Evolutionary conservation across 2,888 invertebrate species (phyloP).

Genomic region (Drosophila picticornis): DNA sequence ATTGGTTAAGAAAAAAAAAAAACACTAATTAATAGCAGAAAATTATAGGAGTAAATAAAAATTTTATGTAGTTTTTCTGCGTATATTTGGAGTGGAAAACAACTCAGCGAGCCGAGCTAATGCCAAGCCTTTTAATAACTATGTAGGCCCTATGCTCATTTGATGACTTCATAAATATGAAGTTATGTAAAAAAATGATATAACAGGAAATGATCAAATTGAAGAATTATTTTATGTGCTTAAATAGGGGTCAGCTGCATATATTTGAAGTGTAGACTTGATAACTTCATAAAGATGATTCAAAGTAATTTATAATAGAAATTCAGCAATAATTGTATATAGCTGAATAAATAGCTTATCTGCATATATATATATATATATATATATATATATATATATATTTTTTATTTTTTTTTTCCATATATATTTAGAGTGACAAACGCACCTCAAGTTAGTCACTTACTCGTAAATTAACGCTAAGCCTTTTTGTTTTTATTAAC

Average conservation of each 20-base stretch:
- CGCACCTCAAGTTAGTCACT: neutral
- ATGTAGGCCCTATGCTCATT: slow-evolving; percentile 35
- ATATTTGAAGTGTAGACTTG: neutral
- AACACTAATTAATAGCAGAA: neutral
- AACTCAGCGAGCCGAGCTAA: neutral
- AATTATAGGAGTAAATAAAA: neutral
- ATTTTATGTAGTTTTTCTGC: neutral
- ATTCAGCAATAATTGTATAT: neutral
- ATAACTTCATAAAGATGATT: neutral
- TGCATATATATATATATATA: neutral
- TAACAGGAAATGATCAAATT: neutral
- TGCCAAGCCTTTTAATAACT: neutral
- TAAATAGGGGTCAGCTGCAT: neutral
- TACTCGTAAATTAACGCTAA: neutral
- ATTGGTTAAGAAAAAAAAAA: neutral
- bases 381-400: neutral
- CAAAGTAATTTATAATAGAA: neutral
- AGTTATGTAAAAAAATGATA: neutral
- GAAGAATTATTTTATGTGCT: neutral
- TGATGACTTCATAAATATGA: slow-evolving; percentile 49
- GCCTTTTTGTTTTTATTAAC: neutral
- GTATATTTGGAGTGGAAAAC: neutral
- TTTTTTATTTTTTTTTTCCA: neutral
- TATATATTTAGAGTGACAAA: neutral
- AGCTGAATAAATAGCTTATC: neutral